These are phyloP conservation scores for Entelurus aequoreus DNA, from an alignment of 2,113 vertebrate genomes.

Conservation along the genomic window DNA sequence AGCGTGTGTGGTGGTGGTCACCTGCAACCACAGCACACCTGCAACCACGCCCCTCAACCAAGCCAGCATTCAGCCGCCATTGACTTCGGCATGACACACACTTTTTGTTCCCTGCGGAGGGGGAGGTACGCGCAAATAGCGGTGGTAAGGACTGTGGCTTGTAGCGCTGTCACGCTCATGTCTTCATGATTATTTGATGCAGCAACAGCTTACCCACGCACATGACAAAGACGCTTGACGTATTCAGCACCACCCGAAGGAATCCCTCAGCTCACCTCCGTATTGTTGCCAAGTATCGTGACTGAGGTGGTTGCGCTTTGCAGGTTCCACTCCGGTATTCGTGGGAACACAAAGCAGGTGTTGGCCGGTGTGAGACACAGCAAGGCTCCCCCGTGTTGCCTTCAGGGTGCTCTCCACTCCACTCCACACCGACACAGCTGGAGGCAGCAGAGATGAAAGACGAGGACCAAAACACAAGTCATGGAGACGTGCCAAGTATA, in stretches of 20 bases:
- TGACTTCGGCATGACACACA: conserved; percentile 30
- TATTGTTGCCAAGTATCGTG: not conserved
- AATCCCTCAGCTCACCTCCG: conserved; percentile 23
- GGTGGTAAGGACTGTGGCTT: conserved; percentile 32
- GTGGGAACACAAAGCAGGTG: not conserved
- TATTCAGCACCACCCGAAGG: conserved; percentile 55
- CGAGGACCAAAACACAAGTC: too few relatives aligned
- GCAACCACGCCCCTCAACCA: conserved; percentile 67
- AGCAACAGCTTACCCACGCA: conserved; percentile 7
- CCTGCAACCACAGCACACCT: too few relatives aligned
- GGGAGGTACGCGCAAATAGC: conserved; percentile 13
- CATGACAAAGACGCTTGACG: conserved; percentile 51
- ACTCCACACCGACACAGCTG: too few relatives aligned
- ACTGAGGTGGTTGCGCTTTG: conserved; percentile 1
- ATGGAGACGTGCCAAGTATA: too few relatives aligned
- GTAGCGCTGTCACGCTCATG: conserved; percentile 40
- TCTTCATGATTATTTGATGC: conserved; percentile 37
- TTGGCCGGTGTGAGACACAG: too few relatives aligned
- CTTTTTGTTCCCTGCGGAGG: conserved; percentile 1
- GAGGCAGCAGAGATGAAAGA: too few relatives aligned
- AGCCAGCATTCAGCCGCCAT: conserved; percentile 11
- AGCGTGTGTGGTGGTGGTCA: conserved; percentile 90
- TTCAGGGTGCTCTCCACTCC: too few relatives aligned
- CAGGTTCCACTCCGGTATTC: not conserved
- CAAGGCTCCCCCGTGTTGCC: too few relatives aligned